Conservation (phyloP, 2,888 invertebrate genomes). For the Carpatolechia fugitivella region DNA sequence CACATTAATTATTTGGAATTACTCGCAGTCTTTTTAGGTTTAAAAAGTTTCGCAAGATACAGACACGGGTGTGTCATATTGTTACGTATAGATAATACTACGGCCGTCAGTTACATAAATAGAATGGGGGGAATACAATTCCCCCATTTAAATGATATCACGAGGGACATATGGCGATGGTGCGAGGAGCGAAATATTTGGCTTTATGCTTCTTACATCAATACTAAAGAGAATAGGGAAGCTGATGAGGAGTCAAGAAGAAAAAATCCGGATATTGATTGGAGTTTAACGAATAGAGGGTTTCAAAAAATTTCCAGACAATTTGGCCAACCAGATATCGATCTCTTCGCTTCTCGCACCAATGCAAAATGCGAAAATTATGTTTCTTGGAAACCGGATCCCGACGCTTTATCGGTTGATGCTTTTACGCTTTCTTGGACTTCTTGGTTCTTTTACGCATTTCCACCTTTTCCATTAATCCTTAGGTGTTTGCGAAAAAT, state of each 20-base stretch:
- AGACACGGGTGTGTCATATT: too few species aligned
- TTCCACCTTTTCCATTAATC: constrained; percentile 15
- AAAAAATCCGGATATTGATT: constrained; percentile 2
- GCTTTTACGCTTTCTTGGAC: constrained; percentile 16
- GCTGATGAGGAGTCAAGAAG: constrained; percentile 5
- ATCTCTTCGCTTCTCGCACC: constrained; percentile 11
- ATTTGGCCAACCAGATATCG: constrained; percentile 4
- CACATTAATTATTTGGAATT: not conserved
- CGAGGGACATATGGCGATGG: constrained; percentile 11
- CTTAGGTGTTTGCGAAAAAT: constrained; percentile 15
- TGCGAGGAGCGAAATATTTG: constrained; percentile 10
- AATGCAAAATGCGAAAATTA: constrained; percentile 9
- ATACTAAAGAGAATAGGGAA: constrained; percentile 6
- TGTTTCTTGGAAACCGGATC: constrained; percentile 9
- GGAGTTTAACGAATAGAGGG: not conserved
- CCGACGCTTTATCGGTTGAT: constrained; percentile 7
- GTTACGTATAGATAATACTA: not conserved
- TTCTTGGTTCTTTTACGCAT: constrained; percentile 8
- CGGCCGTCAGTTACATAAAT: not conserved
- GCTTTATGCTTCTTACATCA: constrained; percentile 3
- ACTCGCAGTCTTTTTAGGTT: not conserved
- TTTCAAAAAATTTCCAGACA: not conserved
- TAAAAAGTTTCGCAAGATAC: not conserved
- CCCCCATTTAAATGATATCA: not conserved
- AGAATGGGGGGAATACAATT: not conserved